Evolutionary conservation across 2,888 invertebrate genomes (phyloP).

Genomic region (Caenorhabditis sp.): DNA sequence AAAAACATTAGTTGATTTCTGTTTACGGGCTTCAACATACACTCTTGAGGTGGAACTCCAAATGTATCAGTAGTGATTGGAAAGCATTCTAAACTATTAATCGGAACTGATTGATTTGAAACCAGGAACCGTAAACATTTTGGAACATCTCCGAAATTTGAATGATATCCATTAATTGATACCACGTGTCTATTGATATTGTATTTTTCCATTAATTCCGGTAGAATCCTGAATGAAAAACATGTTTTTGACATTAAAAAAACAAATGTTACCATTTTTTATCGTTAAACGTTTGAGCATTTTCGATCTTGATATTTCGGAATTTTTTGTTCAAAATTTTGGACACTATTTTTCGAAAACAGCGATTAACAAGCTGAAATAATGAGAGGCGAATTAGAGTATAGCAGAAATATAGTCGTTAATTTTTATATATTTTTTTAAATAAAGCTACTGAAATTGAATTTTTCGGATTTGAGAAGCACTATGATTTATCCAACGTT

Average conservation of each 20-base stretch:
- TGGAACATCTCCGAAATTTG: neutral
- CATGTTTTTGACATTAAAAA: neutral
- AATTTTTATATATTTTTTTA: slow-evolving; percentile 3
- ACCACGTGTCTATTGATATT: slow-evolving; percentile 13
- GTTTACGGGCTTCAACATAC: neutral
- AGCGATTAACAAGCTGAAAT: neutral
- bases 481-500: neutral
- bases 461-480: slow-evolving; percentile 7
- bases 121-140: neutral
- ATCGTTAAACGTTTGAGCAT: slow-evolving; percentile 6
- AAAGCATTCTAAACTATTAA: slow-evolving; percentile 10
- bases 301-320: slow-evolving; percentile 5
- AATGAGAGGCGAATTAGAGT: too few relatives aligned
- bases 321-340: neutral
- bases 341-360: neutral
- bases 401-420: too few relatives aligned
- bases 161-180: slow-evolving; percentile 7
- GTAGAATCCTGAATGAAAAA: slow-evolving; percentile 5
- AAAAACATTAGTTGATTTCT: neutral
- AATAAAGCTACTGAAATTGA: neutral
- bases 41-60: slow-evolving; percentile 21
- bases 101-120: neutral
- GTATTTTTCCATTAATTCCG: slow-evolving; percentile 7
- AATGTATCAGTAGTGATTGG: slow-evolving; percentile 13
- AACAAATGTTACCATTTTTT: slow-evolving; percentile 5